A percentile compares a stretch with the other conserved stretches of the same genome.
phyloP scores from a whole-genome alignment of 1,140 invertebrate species.

The Mizuhopecten yessoensis region DNA sequence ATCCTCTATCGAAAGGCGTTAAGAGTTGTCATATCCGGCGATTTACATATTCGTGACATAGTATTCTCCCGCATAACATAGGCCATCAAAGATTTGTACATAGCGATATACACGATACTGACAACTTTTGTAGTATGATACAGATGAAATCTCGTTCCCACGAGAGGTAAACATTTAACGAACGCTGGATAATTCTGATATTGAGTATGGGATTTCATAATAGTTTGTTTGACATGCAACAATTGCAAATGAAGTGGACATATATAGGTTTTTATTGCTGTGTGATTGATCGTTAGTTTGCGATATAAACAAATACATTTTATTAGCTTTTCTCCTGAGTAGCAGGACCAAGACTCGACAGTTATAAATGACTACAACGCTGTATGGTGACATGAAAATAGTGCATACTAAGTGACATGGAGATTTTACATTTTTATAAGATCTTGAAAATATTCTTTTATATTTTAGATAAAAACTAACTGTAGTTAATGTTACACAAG shows the following conservation, averaged over 20 bases:
- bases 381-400: not conserved
- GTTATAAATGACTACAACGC: no score
- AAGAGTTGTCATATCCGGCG: conserved; percentile 37
- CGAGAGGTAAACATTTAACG: not conserved
- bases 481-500: not conserved
- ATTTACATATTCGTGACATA: conserved; percentile 12
- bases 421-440: not conserved
- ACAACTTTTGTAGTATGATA: not conserved
- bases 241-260: not conserved
- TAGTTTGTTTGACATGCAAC: conserved; percentile 1
- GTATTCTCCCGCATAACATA: not conserved
- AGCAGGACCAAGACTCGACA: not conserved
- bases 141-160: not conserved
- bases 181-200: not conserved
- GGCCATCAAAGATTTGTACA: not conserved
- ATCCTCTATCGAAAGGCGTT: conserved; percentile 28
- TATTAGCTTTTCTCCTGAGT: not conserved
- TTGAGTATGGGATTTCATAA: not conserved
- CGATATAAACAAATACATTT: not conserved
- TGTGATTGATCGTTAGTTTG: not conserved
- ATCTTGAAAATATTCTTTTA: not conserved
- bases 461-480: not conserved
- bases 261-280: not conserved
- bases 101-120: not conserved
- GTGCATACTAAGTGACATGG: not conserved